Evolutionary conservation across 2,113 vertebrate genomes (phyloP), one percentile per base, ranked within the genome.

Genomic region (Paracanthobrama guichenoti): DNA sequence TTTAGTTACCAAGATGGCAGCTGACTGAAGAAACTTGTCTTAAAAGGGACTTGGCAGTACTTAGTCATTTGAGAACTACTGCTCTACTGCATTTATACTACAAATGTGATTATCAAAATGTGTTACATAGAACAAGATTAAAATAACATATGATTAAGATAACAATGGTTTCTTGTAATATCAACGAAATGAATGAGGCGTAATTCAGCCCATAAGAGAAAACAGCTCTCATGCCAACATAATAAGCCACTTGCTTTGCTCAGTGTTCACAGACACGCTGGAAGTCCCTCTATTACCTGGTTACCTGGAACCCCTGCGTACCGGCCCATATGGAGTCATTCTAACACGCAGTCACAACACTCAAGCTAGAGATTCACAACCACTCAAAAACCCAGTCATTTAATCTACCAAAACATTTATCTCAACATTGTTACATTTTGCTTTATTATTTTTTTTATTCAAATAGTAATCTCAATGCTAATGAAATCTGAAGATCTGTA

Each of bases 221-320:
- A 24, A 12, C 31, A 78, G 20, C 12, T 42, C 53, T 78, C 11
- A n/a, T 78, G 50, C 75, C 31, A 50, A 74, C 22, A 74, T 28
- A 48, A 73, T 46, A 48, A 74, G 18, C 53, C 14, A n/a, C 42
- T n/a, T 42, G 28, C 28, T 42, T 59, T 35, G 75, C 20, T 26
- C 39, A 24, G 12, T 50, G 42, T 28, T 28, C 44, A 39, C 75
- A 60, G 75, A 59, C 26, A 59, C 6, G 6, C 50, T 59, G 75
- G 75, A 42, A 59, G n/a, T 44, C 57, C 39, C 57, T 79, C 35
- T 46, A 67, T 81, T 50, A 67, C 62, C 60, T 31, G 62, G n/a
- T 28, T 64, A 64, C 59, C 59, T 28, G 39, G 39, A 69, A 69
- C 14, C 62, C 62, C 79, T 50, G 18, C 18, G 18, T 50, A 48